These are phyloP conservation scores for Monochamus saltuarius DNA, from an alignment of 1,140 invertebrate species.

Conservation along the genomic window DNA sequence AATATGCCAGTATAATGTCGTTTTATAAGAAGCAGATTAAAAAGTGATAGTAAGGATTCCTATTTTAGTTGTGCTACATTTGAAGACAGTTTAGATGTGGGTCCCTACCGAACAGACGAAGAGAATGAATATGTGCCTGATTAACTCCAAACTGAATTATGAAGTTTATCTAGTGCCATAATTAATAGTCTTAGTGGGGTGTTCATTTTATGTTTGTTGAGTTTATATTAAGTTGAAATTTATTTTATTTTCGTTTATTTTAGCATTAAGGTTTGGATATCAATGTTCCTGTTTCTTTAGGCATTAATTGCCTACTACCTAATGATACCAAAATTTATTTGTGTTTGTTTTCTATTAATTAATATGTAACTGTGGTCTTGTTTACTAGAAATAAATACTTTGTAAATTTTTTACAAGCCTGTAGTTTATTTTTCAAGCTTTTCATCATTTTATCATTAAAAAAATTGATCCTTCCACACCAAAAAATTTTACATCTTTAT, in stretches of 20 bases:
- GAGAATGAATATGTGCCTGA: conserved; percentile 6
- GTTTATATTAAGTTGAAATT: conserved; percentile 6
- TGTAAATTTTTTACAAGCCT: too few species aligned
- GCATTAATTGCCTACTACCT: background rate
- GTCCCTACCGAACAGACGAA: conserved; percentile 4
- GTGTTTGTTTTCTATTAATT: too few species aligned
- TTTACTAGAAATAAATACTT: too few species aligned
- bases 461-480: too few species aligned
- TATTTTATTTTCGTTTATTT: conserved; percentile 6
- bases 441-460: too few species aligned
- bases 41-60: conserved; percentile 12
- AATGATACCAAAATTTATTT: too few species aligned
- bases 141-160: background rate
- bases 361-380: too few species aligned
- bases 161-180: too few species aligned
- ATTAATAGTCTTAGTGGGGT: background rate
- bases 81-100: conserved; percentile 11
- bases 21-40: too few species aligned
- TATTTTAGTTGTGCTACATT: conserved; percentile 13
- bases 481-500: too few species aligned
- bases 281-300: conserved; percentile 3
- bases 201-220: conserved; percentile 4
- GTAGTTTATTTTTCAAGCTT: too few species aligned
- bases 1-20: too few species aligned
- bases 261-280: conserved; percentile 3